Base-by-base conservation (phyloP, 2,888 invertebrate genomes). In the Chrysolina haemoptera region DNA sequence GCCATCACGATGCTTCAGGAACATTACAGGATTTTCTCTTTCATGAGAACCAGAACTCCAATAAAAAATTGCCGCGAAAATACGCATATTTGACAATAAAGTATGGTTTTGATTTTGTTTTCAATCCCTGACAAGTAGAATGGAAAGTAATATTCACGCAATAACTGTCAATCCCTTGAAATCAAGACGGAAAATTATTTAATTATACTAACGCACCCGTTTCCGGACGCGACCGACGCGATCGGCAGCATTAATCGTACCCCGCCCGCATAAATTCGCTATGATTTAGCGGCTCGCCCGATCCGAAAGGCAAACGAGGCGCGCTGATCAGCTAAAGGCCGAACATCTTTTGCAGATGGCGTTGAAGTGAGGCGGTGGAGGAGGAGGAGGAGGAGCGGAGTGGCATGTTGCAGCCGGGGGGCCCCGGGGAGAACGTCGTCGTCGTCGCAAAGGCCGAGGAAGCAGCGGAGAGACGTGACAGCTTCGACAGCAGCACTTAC, bases 401-500 rank as follows among this genome's bases (percentile, higher is more conserved):
- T 6, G 59, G 59, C 59, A 59, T 59, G 59, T 59, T 59, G 59
- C 59, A 59, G 59, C 35, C 59, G 35, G 59, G 14, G 35, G 59
- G 14, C n/a, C 59, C 35, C 8, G 35, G 9, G n/a, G 59, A 59
- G 9, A 22, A 22, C 20, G 20, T 20, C 55, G 55, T 55, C 55
- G 55, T 55, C 59, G 59, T 59, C 22, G 35, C 22, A 14, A 35
- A 59, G 59, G 59, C 22, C 59, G 59, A 14, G n/a, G 59, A 59
- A 35, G 6, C 59, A 35, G 6, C 59, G 1, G 59, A 35, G 27
- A 59, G 59, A 59, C 27, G 59, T 22, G 27, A 59, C 59, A 59
- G 59, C 35, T 16, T 22, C 71, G 75, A 71, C 68, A 62, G 68
- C 53, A 74, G 71, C 20, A 62, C 71, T 27, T 68, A 71, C n/a